phyloP scores from a whole-genome alignment of 1,140 invertebrate genomes.

The Cepaea nemoralis region DNA sequence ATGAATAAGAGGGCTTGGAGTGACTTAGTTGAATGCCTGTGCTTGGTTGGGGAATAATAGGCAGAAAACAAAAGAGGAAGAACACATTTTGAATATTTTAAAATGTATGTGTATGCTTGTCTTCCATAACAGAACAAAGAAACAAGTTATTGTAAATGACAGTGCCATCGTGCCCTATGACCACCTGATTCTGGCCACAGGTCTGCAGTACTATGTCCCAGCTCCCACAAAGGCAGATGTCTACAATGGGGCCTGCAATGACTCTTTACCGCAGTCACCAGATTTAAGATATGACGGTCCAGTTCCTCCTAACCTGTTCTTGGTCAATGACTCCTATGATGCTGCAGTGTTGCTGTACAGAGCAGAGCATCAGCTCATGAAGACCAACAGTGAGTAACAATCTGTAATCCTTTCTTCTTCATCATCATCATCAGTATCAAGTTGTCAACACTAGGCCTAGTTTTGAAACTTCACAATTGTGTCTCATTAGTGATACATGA shows the following conservation, averaged over 20 bases:
- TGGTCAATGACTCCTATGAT: conserved; percentile 70
- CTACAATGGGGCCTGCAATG: conserved; percentile 49
- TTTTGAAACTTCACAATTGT: too few relatives aligned
- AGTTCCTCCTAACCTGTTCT: conserved; percentile 67
- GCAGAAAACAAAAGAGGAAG: conserved; percentile 5
- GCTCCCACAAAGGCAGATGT: conserved; percentile 62
- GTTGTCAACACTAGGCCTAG: too few relatives aligned
- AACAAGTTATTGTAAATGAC: conserved; percentile 66
- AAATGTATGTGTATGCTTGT: too few relatives aligned
- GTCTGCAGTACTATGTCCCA: conserved; percentile 69
- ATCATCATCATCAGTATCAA: too few relatives aligned
- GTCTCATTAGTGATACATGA: too few relatives aligned
- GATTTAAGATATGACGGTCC: conserved; percentile 47
- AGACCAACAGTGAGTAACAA: conserved; percentile 58
- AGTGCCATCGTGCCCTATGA: conserved; percentile 68
- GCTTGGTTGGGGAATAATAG: too few relatives aligned
- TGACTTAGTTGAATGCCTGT: too few relatives aligned
- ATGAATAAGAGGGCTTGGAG: too few relatives aligned
- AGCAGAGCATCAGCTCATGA: conserved; percentile 61
- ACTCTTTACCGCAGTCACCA: conserved; percentile 46
- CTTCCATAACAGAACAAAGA: conserved; percentile 60
- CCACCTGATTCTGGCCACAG: conserved; percentile 69
- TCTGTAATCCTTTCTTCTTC: too few relatives aligned
- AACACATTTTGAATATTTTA: too few relatives aligned
- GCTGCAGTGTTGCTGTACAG: conserved; percentile 66